phyloP scores from a whole-genome alignment of 2,113 vertebrate species.

The Spea multiplicata region DNA sequence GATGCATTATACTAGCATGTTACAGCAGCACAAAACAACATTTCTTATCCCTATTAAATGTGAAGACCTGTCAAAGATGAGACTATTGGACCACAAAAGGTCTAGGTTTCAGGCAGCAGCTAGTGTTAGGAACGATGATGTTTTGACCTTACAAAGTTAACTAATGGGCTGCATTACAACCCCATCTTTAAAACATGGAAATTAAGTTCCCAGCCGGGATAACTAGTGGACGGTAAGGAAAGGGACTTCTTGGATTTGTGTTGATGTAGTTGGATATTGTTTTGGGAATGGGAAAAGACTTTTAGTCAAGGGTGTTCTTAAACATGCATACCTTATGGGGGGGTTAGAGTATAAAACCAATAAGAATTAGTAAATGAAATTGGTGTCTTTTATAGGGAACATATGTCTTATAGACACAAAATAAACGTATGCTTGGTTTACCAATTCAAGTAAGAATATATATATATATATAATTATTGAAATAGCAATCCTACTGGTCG shows the following conservation, averaged over 20 bases:
- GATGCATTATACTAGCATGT: neutral
- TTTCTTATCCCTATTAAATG: slow-evolving; percentile 33
- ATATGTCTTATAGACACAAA: no score
- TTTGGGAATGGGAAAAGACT: no score
- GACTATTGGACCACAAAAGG: slow-evolving; percentile 11
- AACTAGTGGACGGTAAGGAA: no score
- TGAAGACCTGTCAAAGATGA: slow-evolving; percentile 40
- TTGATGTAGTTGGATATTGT: no score
- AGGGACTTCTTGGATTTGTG: no score
- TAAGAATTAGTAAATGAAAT: no score
- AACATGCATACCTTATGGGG: no score
- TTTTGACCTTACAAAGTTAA: slow-evolving; percentile 14
- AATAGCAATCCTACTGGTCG: neutral
- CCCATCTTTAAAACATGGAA: slow-evolving; percentile 8
- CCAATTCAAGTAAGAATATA: no score
- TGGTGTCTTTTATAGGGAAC: no score
- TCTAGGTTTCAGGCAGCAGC: slow-evolving; percentile 14
- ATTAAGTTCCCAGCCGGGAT: neutral
- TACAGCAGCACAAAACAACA: slow-evolving; percentile 17
- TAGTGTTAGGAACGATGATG: neutral
- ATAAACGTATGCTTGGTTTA: neutral
- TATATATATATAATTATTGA: no score
- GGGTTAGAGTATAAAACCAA: no score
- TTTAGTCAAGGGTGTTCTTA: no score
- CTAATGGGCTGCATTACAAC: slow-evolving; percentile 3